Evolutionary conservation across 2,888 invertebrate genomes (phyloP).

Genomic region (Carpatolechia fugitivella): DNA sequence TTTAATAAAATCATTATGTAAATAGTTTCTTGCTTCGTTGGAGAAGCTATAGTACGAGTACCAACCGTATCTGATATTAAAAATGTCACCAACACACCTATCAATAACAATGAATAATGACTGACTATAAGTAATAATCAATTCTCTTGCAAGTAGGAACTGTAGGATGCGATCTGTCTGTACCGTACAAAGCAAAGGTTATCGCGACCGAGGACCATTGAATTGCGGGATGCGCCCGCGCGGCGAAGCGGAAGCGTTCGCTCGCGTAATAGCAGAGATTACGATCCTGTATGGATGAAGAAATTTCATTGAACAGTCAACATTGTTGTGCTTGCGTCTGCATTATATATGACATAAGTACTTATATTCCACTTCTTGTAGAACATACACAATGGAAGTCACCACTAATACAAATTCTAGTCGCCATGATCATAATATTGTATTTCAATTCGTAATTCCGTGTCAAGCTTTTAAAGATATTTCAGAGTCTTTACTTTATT

Average conservation of each 20-base stretch:
- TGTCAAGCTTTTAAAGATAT: too few relatives aligned
- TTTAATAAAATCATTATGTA: too few relatives aligned
- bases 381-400: too few relatives aligned
- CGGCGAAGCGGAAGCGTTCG: conserved; percentile 20
- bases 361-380: too few relatives aligned
- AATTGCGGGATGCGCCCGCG: conserved; percentile 37
- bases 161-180: neutral
- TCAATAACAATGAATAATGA: neutral
- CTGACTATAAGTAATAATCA: neutral
- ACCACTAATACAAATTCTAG: too few relatives aligned
- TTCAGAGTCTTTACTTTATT: too few relatives aligned
- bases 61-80: neutral
- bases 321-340: neutral
- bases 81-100: neutral
- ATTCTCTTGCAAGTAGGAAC: neutral
- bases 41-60: too few relatives aligned
- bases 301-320: neutral
- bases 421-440: too few relatives aligned
- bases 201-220: conserved; percentile 51
- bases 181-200: conserved; percentile 40
- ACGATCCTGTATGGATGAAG: conserved; percentile 7
- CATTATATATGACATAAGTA: neutral
- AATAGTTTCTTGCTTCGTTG: too few relatives aligned
- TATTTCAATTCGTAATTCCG: too few relatives aligned
- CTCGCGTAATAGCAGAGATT: conserved; percentile 22